These are phyloP conservation scores for Setipinna tenuifilis DNA, from an alignment of 2,797 vertebrate species.

Conservation along the genomic window DNA sequence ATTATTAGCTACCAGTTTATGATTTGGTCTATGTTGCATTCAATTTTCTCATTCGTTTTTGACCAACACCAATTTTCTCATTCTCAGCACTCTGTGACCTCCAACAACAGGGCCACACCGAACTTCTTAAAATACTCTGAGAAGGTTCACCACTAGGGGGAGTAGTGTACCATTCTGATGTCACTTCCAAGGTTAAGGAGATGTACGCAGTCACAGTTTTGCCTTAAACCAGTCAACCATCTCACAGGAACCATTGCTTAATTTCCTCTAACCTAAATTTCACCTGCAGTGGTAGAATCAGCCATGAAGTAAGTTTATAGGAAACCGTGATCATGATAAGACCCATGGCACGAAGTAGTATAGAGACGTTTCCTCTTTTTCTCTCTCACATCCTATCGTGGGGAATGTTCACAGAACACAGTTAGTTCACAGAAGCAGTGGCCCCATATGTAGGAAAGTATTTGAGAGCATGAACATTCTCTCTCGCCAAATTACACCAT, in stretches of 20 bases:
- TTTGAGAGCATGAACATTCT: not conserved
- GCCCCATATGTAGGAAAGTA: not conserved
- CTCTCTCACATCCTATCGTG: slow-evolving; percentile 63
- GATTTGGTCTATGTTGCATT: no score
- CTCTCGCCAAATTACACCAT: not conserved
- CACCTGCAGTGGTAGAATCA: not conserved
- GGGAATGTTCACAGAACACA: not conserved
- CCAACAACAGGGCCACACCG: no score
- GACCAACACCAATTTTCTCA: no score
- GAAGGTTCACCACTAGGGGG: no score
- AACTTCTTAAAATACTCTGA: no score
- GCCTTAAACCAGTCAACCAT: not conserved
- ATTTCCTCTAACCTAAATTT: not conserved
- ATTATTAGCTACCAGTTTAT: no score
- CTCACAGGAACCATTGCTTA: not conserved
- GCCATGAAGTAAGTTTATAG: not conserved
- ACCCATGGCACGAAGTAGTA: not conserved
- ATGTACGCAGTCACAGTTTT: no score
- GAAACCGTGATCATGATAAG: not conserved
- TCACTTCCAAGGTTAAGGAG: no score
- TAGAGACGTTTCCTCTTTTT: slow-evolving; percentile 64
- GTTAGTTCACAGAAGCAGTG: slow-evolving; percentile 10
- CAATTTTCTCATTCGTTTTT: no score
- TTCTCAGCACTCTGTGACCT: no score
- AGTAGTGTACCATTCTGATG: no score